phyloP scores from a whole-genome alignment of 2,888 invertebrate species.

The Hydriomena furcata region DNA sequence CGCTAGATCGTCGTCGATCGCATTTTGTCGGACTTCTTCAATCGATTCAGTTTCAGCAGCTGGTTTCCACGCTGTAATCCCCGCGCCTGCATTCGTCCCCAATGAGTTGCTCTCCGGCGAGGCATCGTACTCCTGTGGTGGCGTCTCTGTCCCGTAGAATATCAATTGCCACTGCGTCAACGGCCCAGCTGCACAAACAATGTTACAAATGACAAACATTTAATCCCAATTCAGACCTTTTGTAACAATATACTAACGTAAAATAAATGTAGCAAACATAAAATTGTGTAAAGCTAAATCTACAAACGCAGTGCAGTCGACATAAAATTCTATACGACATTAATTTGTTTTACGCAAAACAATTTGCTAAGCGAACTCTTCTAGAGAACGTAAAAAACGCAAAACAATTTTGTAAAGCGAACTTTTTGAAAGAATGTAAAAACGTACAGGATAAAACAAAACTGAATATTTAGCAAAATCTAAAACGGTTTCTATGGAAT shows the following conservation, averaged over 20 bases:
- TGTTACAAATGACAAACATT: constrained; percentile 6
- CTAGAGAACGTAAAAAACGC: constrained; percentile 29
- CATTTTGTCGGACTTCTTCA: constrained; percentile 84
- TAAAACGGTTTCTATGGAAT: constrained; percentile 47
- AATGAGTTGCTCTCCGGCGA: constrained; percentile 83
- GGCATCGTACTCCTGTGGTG: constrained; percentile 85
- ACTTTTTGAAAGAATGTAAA: constrained; percentile 38
- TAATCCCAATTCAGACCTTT: background rate
- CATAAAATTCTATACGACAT: constrained; percentile 21
- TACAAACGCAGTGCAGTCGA: constrained; percentile 22
- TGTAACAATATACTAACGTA: constrained; percentile 9
- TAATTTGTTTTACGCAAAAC: constrained; percentile 17
- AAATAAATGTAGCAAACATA: constrained; percentile 23
- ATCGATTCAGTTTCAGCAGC: constrained; percentile 53
- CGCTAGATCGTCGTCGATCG: constrained; percentile 81
- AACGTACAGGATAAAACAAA: constrained; percentile 33
- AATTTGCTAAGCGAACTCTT: constrained; percentile 49
- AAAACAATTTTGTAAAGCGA: constrained; percentile 45
- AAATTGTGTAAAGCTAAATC: constrained; percentile 22
- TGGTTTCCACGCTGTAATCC: constrained; percentile 46
- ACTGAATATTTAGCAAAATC: constrained; percentile 42
- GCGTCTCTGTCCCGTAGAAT: constrained; percentile 90
- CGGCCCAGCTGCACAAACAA: constrained; percentile 71
- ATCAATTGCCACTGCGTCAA: constrained; percentile 92
- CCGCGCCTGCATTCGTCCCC: constrained; percentile 50